A percentile compares a stretch with the other conserved stretches of the same genome.
Conservation (phyloP, 2,113 vertebrate genomes). For the Spermophilus dauricus region DNA sequence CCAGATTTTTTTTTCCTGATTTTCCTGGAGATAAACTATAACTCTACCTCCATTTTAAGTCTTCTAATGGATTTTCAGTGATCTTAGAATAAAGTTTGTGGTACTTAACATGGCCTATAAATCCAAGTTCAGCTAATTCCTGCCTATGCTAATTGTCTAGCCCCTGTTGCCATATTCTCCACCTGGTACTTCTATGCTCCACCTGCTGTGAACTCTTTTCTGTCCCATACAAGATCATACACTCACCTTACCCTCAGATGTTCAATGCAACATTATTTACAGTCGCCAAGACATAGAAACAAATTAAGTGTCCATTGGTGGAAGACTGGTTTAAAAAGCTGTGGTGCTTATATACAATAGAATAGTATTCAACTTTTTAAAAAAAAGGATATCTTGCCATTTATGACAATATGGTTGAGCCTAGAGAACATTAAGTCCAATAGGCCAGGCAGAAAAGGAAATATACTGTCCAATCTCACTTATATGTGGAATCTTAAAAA, state of each 20-base stretch:
- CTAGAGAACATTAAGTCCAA: not conserved
- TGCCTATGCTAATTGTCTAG: not conserved
- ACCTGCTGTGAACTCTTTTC: not conserved
- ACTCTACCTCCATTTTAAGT: not conserved
- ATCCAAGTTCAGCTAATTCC: not conserved
- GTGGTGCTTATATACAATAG: rapidly evolving
- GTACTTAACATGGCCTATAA: not conserved
- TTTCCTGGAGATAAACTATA: not conserved
- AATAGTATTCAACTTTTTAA: not conserved
- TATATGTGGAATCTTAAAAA: not conserved
- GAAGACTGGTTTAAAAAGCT: not conserved
- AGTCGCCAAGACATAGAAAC: not conserved
- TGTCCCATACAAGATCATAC: rapidly evolving
- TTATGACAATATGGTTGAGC: not conserved
- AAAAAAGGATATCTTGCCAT: not conserved
- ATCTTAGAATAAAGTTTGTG: not conserved
- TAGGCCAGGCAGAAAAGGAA: not conserved
- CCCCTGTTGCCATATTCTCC: rapidly evolving
- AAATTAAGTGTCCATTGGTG: not conserved
- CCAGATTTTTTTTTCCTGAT: not conserved
- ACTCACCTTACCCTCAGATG: not conserved
- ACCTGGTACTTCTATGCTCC: not conserved
- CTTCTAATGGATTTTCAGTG: not conserved
- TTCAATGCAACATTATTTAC: not conserved
- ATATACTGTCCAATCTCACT: not conserved